phyloP scores from a whole-genome alignment of 1,140 invertebrate genomes.

The Xylocopa sonorina region DNA sequence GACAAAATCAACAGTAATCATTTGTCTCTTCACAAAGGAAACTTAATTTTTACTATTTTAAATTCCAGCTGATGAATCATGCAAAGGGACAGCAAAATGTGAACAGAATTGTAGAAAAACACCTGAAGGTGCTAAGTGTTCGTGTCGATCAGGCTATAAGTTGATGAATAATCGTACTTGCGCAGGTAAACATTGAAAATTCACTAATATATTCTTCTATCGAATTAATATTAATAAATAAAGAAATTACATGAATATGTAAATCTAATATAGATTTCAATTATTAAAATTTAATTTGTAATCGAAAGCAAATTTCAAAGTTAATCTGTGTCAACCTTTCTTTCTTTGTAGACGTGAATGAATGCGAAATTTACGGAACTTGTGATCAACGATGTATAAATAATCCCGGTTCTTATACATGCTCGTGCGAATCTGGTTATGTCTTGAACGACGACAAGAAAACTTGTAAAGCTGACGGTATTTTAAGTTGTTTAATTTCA shows the following conservation, averaged over 20 bases:
- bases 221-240: neutral
- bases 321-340: neutral
- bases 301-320: too few species aligned
- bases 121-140: constrained; percentile 87
- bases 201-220: neutral
- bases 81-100: constrained; percentile 46
- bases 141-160: constrained; percentile 88
- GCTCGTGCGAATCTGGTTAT: constrained; percentile 91
- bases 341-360: constrained; percentile 87
- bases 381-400: constrained; percentile 95
- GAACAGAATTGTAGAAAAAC: constrained; percentile 75
- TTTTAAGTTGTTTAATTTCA: constrained; percentile 19
- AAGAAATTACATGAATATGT: too few species aligned
- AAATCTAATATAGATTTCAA: too few species aligned
- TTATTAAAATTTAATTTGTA: too few species aligned
- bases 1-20: too few species aligned
- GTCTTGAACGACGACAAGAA: constrained; percentile 84
- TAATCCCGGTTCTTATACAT: constrained; percentile 88
- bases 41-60: constrained; percentile 7
- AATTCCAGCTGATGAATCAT: constrained; percentile 50
- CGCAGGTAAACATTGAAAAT: constrained; percentile 82
- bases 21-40: too few species aligned
- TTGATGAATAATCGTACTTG: constrained; percentile 87
- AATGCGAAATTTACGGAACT: constrained; percentile 88
- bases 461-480: constrained; percentile 86